These are phyloP conservation scores for Agelaius tricolor DNA, from an alignment of 2,113 vertebrate species.

Conservation along the genomic window DNA sequence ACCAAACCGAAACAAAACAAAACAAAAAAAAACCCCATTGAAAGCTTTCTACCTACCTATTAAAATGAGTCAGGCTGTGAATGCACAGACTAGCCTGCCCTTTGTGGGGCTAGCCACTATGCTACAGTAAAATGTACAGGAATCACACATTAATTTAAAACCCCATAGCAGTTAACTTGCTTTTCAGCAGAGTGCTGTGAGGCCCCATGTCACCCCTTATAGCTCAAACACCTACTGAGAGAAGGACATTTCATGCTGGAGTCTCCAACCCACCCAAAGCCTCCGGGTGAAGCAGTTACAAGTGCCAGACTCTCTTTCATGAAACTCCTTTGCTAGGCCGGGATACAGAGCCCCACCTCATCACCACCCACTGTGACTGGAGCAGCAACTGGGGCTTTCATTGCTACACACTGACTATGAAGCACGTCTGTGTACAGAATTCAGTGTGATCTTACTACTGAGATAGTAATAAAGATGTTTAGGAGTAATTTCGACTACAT, in stretches of 20 bases:
- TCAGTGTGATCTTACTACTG: conserved; percentile 81
- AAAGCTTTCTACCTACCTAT: conserved; percentile 80
- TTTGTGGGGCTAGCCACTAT: conserved; percentile 73
- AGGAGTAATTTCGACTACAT: conserved; percentile 80
- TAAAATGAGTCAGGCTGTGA: conserved; percentile 73
- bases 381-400: conserved; percentile 67
- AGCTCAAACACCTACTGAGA: conserved; percentile 68
- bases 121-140: conserved; percentile 78
- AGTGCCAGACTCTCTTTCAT: conserved; percentile 63
- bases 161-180: conserved; percentile 67
- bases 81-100: conserved; percentile 66
- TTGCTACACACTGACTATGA: conserved; percentile 78
- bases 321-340: conserved; percentile 56
- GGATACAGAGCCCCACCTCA: conserved; percentile 49
- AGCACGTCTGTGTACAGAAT: conserved; percentile 77
- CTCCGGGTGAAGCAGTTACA: conserved; percentile 50
- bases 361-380: conserved; percentile 64
- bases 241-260: conserved; percentile 71
- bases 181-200: conserved; percentile 64
- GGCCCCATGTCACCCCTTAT: conserved; percentile 30
- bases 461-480: conserved; percentile 78
- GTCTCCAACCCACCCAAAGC: conserved; percentile 65
- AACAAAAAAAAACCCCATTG: conserved; percentile 57
- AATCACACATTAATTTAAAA: conserved; percentile 78
- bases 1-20: not conserved